Conservation (phyloP, 2,113 vertebrate species). For the Mungos mungo region DNA sequence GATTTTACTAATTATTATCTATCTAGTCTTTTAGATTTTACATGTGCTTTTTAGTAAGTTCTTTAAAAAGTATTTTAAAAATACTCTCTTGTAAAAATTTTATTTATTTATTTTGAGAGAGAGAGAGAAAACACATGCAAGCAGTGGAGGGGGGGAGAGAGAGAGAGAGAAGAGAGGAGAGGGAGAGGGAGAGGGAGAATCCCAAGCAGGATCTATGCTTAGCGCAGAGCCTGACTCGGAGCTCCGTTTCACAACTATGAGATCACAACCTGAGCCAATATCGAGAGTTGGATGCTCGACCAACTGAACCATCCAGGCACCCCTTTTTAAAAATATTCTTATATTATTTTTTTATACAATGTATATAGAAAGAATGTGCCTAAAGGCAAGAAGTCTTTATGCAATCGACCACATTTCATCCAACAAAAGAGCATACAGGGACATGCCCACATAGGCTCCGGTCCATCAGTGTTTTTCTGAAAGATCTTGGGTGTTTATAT, state of each 20-base stretch:
- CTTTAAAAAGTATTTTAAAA: neutral
- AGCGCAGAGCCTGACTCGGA: too few species aligned
- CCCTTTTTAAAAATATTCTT: too few species aligned
- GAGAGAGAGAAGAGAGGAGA: too few species aligned
- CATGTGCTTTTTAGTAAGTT: neutral
- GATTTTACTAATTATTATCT: neutral
- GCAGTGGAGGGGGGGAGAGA: too few species aligned
- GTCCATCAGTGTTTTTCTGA: conserved; percentile 56
- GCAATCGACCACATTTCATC: conserved; percentile 9
- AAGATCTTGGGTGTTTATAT: conserved; percentile 83
- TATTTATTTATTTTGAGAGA: too few species aligned
- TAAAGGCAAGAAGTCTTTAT: conserved; percentile 37
- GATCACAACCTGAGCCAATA: too few species aligned
- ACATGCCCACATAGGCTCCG: conserved; percentile 46
- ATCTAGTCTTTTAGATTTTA: neutral
- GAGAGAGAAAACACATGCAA: too few species aligned
- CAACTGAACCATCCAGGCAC: too few species aligned
- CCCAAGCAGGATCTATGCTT: too few species aligned
- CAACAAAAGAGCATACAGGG: neutral
- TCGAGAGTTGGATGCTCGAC: too few species aligned
- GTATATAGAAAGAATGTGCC: conserved; percentile 30
- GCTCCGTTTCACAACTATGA: too few species aligned
- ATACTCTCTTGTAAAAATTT: neutral
- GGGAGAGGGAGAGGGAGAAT: too few species aligned
- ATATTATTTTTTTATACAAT: conserved; percentile 4